phyloP scores from a whole-genome alignment of 2,113 vertebrate species.

The Otis tarda region DNA sequence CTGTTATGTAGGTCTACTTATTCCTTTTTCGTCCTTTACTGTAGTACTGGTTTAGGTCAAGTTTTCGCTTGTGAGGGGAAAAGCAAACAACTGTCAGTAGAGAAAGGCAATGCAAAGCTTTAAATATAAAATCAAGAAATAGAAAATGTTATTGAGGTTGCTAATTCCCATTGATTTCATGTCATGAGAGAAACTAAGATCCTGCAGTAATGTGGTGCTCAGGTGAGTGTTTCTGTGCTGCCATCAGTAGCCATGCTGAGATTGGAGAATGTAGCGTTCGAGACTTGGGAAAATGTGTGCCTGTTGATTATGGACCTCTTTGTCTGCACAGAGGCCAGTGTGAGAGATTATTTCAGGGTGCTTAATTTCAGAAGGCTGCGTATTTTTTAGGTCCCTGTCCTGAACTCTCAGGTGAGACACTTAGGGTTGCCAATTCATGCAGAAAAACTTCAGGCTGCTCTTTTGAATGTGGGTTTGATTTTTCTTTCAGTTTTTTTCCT shows the following conservation, averaged over 20 bases:
- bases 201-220: accelerated
- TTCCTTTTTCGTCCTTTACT: neutral
- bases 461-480: neutral
- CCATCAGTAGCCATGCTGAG: neutral
- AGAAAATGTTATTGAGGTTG: neutral
- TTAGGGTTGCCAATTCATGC: neutral
- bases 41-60: neutral
- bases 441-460: neutral
- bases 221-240: neutral
- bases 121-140: neutral
- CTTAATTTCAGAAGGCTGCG: neutral
- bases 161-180: neutral
- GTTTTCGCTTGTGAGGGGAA: neutral
- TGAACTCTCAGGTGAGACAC: constrained; percentile 5
- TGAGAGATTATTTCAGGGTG: neutral
- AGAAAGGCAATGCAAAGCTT: neutral
- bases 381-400: neutral
- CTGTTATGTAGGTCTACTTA: neutral
- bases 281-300: neutral
- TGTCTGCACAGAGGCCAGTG: neutral
- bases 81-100: neutral
- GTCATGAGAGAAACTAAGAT: neutral
- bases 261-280: neutral
- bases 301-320: neutral
- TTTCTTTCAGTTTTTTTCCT: constrained; percentile 32